Base-by-base conservation (phyloP, 1,140 invertebrate species). In the Zaprionus camerounensis region DNA sequence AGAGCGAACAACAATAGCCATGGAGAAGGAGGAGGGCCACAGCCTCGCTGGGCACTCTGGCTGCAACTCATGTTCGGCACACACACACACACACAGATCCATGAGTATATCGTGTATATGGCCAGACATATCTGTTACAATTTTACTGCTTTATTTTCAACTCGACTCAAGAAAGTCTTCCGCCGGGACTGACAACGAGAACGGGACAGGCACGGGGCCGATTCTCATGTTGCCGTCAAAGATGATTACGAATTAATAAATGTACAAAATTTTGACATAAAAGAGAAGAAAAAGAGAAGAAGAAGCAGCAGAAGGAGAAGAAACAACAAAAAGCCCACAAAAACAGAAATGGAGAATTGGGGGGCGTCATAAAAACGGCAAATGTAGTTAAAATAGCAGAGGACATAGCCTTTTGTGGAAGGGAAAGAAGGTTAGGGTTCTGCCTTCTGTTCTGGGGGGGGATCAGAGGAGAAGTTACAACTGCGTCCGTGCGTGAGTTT, bases 161-260 rank as follows among this genome's bases (percentile, higher is more conserved):
- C 80, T 38, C 36, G 12, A 71, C 61, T 55, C 73, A 56, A 73
- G 56, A 76, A 67, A 81, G 65, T 63, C 70, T 49, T 81, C 76
- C 71, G 63, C 67, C n/a, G 41, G 41, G 15, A 46, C 20, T 20
- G 20, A 20, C 20, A 20, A 20, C 20, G 20, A 22, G 20, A 20
- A 22, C 1, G 20, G 20, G 20, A 22, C 20, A 1, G 1, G 20
- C 1, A 87, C 81, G 74, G 78, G 82, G 78, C 62, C 71, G 57
- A 69, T 69, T 80, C 83, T 86, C 84, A 78, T 78, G 81, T 78
- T 78, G 78, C 81, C 65, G 77, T 70, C 81, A 71, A 68, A 76
- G 70, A 84, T 76, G 81, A 84, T 88, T 87, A 88, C 83, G 83
- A 84, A 84, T 84, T 88, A 87, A 87, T 87, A 87, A 88, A 87